Evolutionary conservation across 2,888 invertebrate genomes (phyloP), one percentile per base, ranked within the genome.

Genomic region (Harmothoe impar): DNA sequence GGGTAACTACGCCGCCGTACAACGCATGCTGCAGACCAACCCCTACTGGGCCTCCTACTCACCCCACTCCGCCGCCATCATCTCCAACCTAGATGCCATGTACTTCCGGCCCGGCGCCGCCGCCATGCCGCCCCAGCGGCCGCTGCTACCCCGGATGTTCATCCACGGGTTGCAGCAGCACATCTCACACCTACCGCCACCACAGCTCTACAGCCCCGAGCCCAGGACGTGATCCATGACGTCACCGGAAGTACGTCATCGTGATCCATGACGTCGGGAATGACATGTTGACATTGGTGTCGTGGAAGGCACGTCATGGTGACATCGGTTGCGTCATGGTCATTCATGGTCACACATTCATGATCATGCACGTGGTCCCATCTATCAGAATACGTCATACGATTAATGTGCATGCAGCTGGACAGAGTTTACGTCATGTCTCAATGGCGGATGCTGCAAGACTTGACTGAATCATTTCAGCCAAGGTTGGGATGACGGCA

Each of bases 1-100:
- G 0, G 99, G 99, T 15, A 99, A 99, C 96, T 98, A 98, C 96
- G 99, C 99, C 0, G 99, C 99, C n/a, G 98, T 99, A 95, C 99
- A 99, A 96, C 97, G 99, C 92, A 97, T 99, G 92, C 94, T 97
- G 25, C 96, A 96, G 91, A 94, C 94, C 35, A 96, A 95, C 92
- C 95, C 96, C 0, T 96, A 96, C 94, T 96, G 96, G 96, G 94
- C 94, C 89, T 93, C 95, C n/a, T 95, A 95, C 93, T 94, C 94
- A 89, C 94, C 95, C 0, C 94, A 94, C 90, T 94, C 94, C 17
- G 91, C 92, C 15, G 72, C 78, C 81, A 91, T 93, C 91, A 90
- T 92, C n/a, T 91, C 93, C 54, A 93, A 93, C 86, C 89, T 93
- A 78, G 93, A 93, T 91, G 95, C 95, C 62, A 92, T 95, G 91